These are phyloP conservation scores for Diaprepes abbreviatus DNA, from an alignment of 2,888 invertebrate species.

Conservation along the genomic window DNA sequence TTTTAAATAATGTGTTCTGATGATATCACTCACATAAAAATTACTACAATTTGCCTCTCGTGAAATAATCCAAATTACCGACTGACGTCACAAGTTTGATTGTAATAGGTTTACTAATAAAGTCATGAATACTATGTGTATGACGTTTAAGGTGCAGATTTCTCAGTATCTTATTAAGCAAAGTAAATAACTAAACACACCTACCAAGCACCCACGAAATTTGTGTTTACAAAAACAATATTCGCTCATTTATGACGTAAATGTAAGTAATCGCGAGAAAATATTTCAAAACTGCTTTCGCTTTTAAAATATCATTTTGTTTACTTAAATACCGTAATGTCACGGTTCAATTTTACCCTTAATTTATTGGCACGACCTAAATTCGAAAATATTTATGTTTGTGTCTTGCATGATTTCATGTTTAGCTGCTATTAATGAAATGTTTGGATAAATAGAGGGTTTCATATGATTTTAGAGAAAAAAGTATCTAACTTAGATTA, in stretches of 20 bases:
- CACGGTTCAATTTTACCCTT: slow-evolving; percentile 1
- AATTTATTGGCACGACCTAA: slow-evolving; percentile 7
- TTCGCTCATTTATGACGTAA: slow-evolving; percentile 14
- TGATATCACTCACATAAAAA: not conserved
- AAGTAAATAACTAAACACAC: slow-evolving; percentile 8
- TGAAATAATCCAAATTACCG: not conserved
- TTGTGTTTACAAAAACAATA: slow-evolving; percentile 8
- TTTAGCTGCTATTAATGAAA: not conserved
- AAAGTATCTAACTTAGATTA: too few species aligned
- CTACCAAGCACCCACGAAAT: slow-evolving; percentile 4
- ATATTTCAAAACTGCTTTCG: slow-evolving; percentile 1
- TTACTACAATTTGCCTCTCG: too few species aligned
- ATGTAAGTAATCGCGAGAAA: not conserved
- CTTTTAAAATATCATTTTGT: slow-evolving; percentile 5
- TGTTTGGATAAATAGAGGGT: not conserved
- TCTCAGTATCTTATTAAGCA: not conserved
- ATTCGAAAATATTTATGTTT: slow-evolving; percentile 9
- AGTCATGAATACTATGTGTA: slow-evolving; percentile 3
- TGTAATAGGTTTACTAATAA: not conserved
- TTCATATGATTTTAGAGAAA: too few species aligned
- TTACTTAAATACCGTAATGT: not conserved
- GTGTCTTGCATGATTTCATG: slow-evolving; percentile 3
- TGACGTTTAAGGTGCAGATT: slow-evolving; percentile 5
- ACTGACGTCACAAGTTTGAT: not conserved
- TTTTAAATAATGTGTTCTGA: too few species aligned